Conservation (phyloP, 2,888 invertebrate species). For the Xestia ashworthii region DNA sequence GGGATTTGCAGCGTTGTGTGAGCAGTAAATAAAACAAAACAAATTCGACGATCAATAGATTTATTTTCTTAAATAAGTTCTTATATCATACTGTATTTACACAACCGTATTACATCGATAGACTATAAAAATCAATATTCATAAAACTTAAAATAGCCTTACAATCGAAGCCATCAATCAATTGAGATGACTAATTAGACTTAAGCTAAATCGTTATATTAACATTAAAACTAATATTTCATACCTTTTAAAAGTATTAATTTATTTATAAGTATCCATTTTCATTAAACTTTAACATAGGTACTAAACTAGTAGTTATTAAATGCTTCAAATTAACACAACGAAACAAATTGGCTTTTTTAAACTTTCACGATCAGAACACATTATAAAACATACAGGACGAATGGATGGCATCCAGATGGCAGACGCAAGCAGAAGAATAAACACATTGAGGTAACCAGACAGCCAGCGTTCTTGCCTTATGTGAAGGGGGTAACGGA, state of each 20-base stretch:
- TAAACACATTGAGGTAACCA: no score
- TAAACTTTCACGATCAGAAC: no score
- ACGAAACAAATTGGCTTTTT: constrained; percentile 47
- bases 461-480: no score
- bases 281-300: constrained; percentile 67
- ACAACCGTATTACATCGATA: constrained; percentile 77
- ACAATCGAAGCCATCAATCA: constrained; percentile 55
- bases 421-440: no score
- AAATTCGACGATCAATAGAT: constrained; percentile 81
- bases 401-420: no score
- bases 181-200: constrained; percentile 21
- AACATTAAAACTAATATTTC: constrained; percentile 58
- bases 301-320: constrained; percentile 66
- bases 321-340: constrained; percentile 66
- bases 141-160: constrained; percentile 63
- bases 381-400: no score
- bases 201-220: constrained; percentile 56
- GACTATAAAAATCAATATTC: constrained; percentile 67
- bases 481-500: no score
- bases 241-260: constrained; percentile 80
- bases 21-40: constrained; percentile 43
- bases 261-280: constrained; percentile 67
- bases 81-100: constrained; percentile 81
- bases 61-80: constrained; percentile 83
- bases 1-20: neutral